Conservation (phyloP, 2,797 vertebrate species). For the Cygnus olor region DNA sequence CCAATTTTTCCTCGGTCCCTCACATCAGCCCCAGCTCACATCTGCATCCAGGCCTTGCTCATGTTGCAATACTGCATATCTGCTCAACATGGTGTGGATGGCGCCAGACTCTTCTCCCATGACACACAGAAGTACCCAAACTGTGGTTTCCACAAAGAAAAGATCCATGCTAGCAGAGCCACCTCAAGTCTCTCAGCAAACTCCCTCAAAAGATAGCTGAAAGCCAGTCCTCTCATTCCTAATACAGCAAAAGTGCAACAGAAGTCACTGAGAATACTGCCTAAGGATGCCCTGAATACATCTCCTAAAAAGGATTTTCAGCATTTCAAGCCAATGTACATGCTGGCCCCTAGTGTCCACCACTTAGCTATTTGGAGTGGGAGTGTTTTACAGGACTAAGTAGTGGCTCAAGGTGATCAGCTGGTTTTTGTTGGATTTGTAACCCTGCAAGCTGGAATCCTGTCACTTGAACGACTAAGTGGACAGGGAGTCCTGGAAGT, state of each 20-base stretch:
- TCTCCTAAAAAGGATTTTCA: neutral
- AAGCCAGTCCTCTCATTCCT: neutral
- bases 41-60: neutral
- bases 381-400: neutral
- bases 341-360: neutral
- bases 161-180: neutral
- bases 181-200: neutral
- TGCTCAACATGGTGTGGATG: neutral
- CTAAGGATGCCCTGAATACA: neutral
- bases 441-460: neutral
- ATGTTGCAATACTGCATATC: neutral
- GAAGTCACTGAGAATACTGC: neutral
- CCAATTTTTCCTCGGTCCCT: neutral
- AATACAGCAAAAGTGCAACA: neutral
- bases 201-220: neutral
- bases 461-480: neutral
- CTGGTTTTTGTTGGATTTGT: neutral
- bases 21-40: neutral
- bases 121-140: fast-evolving
- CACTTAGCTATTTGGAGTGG: neutral
- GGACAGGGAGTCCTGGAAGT: neutral
- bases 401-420: neutral
- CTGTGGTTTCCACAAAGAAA: neutral
- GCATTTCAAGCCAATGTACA: neutral
- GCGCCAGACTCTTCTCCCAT: neutral